Evolutionary conservation across 2,888 invertebrate species (phyloP).

Genomic region (Lasioglossum oenotherae): DNA sequence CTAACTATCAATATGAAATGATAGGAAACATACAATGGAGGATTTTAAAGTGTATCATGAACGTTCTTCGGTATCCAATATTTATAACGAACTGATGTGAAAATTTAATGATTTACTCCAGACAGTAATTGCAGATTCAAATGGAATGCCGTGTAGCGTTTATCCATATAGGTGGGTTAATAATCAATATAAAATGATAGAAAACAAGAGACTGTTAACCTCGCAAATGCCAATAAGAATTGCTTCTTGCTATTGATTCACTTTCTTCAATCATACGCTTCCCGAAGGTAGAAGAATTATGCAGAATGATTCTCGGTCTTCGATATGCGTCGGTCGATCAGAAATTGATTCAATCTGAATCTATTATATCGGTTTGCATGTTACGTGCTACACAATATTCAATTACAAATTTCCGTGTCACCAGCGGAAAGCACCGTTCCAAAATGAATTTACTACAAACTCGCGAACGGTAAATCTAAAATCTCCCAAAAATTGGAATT

Average conservation of each 20-base stretch:
- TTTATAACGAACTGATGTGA: not conserved
- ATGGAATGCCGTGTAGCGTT: not conserved
- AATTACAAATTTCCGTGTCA: not conserved
- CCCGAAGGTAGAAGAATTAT: slow-evolving; percentile 33
- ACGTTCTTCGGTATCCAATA: not conserved
- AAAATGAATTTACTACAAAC: not conserved
- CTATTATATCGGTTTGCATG: not conserved
- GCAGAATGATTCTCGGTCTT: slow-evolving; percentile 44
- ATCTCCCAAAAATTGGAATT: not conserved
- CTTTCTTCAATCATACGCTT: slow-evolving; percentile 7
- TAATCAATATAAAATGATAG: not conserved
- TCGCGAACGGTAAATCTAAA: not conserved
- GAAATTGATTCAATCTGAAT: slow-evolving; percentile 3
- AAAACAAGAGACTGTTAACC: not conserved
- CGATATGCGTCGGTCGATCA: slow-evolving; percentile 13
- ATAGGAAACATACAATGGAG: not conserved
- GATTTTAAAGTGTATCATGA: not conserved
- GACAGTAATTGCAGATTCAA: not conserved
- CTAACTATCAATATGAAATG: not conserved
- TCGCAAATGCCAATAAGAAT: not conserved
- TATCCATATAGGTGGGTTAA: not conserved
- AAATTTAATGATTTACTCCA: not conserved
- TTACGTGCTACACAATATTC: not conserved
- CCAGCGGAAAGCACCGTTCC: not conserved
- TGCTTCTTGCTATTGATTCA: slow-evolving; percentile 25